These are phyloP conservation scores for Augiades crinisus DNA, from an alignment of 2,888 invertebrate species.

Conservation along the genomic window DNA sequence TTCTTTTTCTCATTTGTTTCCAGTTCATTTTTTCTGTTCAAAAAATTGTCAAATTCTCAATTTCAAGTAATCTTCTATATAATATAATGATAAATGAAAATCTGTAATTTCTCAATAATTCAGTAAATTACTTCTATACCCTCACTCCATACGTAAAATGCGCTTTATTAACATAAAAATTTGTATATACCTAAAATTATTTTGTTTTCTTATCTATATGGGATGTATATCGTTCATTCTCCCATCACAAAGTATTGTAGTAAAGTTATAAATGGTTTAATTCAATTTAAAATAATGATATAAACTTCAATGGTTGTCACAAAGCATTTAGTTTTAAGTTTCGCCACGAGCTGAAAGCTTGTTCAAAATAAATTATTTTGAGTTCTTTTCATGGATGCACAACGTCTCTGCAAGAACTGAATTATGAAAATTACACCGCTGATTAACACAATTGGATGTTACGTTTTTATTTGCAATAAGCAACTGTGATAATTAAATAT, in stretches of 20 bases:
- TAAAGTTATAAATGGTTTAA: slow-evolving; percentile 19
- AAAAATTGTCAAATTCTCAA: not conserved
- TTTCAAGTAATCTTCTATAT: no score
- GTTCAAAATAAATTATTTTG: slow-evolving; percentile 29
- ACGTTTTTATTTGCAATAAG: slow-evolving; percentile 58
- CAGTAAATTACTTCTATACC: no score
- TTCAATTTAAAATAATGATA: slow-evolving; percentile 1
- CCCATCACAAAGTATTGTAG: slow-evolving; percentile 30
- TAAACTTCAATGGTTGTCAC: slow-evolving; percentile 42
- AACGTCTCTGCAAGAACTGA: slow-evolving; percentile 16
- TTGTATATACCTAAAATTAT: not conserved
- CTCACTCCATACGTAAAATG: no score
- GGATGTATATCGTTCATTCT: slow-evolving; percentile 16
- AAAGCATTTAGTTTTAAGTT: slow-evolving; percentile 59
- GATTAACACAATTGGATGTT: slow-evolving; percentile 25
- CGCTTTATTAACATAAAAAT: no score
- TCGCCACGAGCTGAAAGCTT: slow-evolving; percentile 47
- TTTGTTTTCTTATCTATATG: not conserved
- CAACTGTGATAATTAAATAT: slow-evolving; percentile 73
- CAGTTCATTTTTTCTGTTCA: not conserved
- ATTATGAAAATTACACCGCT: slow-evolving; percentile 10
- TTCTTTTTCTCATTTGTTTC: not conserved
- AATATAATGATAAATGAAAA: no score
- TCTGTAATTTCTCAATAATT: no score
- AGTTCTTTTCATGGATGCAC: slow-evolving; percentile 13